Evolutionary conservation across 2,888 invertebrate genomes (phyloP).

Genomic region (Drosophila greeni): DNA sequence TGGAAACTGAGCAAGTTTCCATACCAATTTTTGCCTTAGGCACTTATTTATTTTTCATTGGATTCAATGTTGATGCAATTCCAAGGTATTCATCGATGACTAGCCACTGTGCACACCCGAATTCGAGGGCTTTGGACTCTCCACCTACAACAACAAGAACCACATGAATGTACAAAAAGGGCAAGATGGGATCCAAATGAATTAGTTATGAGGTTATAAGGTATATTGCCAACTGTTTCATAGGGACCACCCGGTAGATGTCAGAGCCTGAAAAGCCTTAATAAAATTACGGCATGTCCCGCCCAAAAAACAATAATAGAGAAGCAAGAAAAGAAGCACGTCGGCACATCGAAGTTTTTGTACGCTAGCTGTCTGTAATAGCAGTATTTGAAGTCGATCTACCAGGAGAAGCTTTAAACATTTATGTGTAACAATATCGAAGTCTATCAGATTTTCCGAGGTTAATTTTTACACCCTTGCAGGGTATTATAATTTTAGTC

Average conservation of each 20-base stretch:
- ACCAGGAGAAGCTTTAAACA: too few relatives aligned
- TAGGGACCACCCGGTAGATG: slow-evolving; percentile 14
- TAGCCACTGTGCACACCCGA: neutral
- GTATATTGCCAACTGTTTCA: slow-evolving; percentile 39
- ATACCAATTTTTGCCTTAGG: too few relatives aligned
- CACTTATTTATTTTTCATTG: neutral
- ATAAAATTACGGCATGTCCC: slow-evolving; percentile 55
- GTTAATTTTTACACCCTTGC: too few relatives aligned
- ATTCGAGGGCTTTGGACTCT: neutral
- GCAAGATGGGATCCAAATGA: slow-evolving; percentile 54
- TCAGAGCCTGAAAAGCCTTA: slow-evolving; percentile 37
- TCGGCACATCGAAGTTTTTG: neutral
- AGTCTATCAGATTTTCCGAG: too few relatives aligned
- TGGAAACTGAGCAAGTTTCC: neutral
- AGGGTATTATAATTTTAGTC: too few relatives aligned
- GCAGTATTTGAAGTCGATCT: too few relatives aligned
- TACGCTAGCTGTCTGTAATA: neutral
- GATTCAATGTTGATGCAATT: neutral
- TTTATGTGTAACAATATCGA: too few relatives aligned
- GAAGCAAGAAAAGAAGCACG: neutral
- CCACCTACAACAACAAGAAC: slow-evolving; percentile 16
- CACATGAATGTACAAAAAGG: slow-evolving; percentile 60
- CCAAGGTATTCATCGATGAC: neutral
- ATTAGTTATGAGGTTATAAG: slow-evolving; percentile 58
- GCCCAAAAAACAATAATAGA: slow-evolving; percentile 21